These are phyloP conservation scores for Theristicus caerulescens DNA, from an alignment of 2,113 vertebrate genomes.

Conservation along the genomic window DNA sequence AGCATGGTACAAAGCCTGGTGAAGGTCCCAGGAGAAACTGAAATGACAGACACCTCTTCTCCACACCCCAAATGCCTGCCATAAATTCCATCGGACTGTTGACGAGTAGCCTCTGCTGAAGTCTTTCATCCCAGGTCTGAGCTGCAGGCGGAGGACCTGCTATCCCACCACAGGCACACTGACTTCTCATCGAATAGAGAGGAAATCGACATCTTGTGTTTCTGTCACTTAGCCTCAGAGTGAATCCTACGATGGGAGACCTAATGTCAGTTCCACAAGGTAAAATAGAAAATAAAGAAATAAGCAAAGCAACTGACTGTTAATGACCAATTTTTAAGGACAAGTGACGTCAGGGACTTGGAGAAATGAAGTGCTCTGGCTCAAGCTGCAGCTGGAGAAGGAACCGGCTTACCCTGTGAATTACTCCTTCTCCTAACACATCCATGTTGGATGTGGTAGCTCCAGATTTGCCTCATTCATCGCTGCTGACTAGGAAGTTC, in stretches of 20 bases:
- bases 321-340: background rate
- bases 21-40: background rate
- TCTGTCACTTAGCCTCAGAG: background rate
- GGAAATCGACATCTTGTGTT: fast-evolving
- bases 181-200: fast-evolving
- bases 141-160: background rate
- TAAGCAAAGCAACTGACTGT: background rate
- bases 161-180: background rate
- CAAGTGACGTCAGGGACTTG: background rate
- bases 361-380: background rate
- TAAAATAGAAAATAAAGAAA: background rate
- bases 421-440: background rate
- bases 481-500: background rate
- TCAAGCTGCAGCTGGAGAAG: background rate
- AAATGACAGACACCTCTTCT: background rate
- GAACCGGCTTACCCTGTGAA: background rate
- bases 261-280: fast-evolving
- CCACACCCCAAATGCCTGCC: too few relatives aligned
- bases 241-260: fast-evolving
- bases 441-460: background rate
- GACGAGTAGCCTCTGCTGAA: background rate
- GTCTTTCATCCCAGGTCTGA: background rate
- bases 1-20: fast-evolving
- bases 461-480: background rate
- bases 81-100: fast-evolving